Evolutionary conservation across 2,113 vertebrate species (phyloP).

Genomic region (Entomyzon cyanotis): DNA sequence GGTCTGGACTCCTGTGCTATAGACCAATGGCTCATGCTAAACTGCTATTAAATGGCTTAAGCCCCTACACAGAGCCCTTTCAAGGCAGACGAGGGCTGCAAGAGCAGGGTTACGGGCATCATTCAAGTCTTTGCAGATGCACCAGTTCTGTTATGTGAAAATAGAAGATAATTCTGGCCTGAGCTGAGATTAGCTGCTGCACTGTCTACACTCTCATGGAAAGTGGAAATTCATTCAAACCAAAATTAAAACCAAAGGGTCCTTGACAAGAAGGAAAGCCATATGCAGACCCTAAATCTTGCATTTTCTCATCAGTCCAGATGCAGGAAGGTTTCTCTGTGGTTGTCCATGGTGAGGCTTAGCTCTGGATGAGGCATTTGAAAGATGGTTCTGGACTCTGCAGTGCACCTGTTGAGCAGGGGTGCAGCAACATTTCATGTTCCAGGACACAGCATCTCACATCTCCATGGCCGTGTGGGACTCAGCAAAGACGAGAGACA

Average conservation of each 20-base stretch:
- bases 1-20: not conserved
- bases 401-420: not conserved
- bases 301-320: not conserved
- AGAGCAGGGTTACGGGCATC: not conserved
- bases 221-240: not conserved
- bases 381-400: not conserved
- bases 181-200: not conserved
- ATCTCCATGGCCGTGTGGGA: not conserved
- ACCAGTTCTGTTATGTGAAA: not conserved
- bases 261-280: not conserved
- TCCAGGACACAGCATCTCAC: not conserved
- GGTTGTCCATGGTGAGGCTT: not conserved
- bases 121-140: not conserved
- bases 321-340: not conserved
- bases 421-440: not conserved
- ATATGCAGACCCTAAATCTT: not conserved
- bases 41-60: not conserved
- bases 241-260: not conserved
- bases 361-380: not conserved
- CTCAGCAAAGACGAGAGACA: not conserved
- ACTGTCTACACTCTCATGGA: not conserved
- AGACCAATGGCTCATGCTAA: not conserved
- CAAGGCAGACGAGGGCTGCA: not conserved
- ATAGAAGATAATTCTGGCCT: not conserved
- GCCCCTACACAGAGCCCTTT: not conserved